Conservation (phyloP, 2,888 invertebrate genomes). For the Antheraea assamensis region DNA sequence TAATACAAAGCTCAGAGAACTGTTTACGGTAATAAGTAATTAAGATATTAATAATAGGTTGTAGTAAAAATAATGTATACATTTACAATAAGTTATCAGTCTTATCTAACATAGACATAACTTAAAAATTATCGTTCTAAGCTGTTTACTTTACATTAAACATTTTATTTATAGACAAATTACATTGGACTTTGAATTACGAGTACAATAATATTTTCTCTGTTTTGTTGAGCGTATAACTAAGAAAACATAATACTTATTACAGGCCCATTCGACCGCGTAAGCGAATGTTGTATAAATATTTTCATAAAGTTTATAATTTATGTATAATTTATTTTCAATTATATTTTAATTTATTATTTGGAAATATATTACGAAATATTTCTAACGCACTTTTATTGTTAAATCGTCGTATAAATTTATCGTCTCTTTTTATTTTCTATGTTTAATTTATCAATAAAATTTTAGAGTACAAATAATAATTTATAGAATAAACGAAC, state of each 20-base stretch:
- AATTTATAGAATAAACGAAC: too few species aligned
- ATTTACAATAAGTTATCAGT: not conserved
- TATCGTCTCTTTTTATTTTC: too few species aligned
- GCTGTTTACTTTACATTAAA: not conserved
- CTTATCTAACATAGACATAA: slow-evolving; percentile 4
- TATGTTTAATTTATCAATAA: too few species aligned
- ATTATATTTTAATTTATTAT: too few species aligned
- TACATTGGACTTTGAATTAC: not conserved
- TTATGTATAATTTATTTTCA: too few species aligned
- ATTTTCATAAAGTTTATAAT: not conserved
- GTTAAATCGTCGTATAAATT: too few species aligned
- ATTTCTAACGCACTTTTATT: too few species aligned
- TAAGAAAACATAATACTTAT: not conserved
- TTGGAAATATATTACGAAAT: too few species aligned
- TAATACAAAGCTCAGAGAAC: not conserved
- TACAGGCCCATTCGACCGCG: not conserved
- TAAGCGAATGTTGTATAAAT: not conserved
- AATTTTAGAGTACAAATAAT: too few species aligned
- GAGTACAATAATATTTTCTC: not conserved
- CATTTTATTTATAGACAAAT: slow-evolving; percentile 4
- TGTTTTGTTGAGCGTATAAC: not conserved
- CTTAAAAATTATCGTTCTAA: slow-evolving; percentile 1
- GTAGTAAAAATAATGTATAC: not conserved
- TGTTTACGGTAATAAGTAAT: not conserved
- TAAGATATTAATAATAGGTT: slow-evolving; percentile 1